Evolutionary conservation across 2,797 vertebrate species (phyloP), one percentile per base, ranked within the genome.

Genomic region (Hoplostethus mediterraneus): DNA sequence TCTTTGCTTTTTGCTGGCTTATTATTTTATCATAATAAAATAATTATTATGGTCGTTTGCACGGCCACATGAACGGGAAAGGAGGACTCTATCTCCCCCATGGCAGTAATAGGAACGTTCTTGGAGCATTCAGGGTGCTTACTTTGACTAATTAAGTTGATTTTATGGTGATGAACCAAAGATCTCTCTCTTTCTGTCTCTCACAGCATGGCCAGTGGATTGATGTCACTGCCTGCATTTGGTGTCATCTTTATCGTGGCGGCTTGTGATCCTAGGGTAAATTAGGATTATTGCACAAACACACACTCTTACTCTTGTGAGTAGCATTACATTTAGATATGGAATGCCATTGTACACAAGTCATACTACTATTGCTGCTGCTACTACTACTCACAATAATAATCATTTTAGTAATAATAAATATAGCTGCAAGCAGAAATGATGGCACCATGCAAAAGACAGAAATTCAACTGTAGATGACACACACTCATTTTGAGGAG

Each of bases 191-290:
- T 63, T 54, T 58, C 44, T 33, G 36, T 73, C 62, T 74, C 5
- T 6, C 59, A 12, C 83, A 94, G 93, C 48, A 2, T 89, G 25
- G 76, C 71, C 28, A 87, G 88, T 79, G 84, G 89, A 63, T 78
- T 84, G 9, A n/a, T 87, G 69, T 93, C 90, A 21, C 84, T 94
- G 56, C 77, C 93, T n/a, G 91, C 64, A 10, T 95, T 94, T 44
- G 56, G 61, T 30, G 60, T 90, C 72, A 93, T 94, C 82, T 95
- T 93, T 62, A 75, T 90, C 3, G 87, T 94, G 57, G 90, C 92
- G 0, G 64, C 84, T 66, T 93, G 87, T 72, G 91, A 94, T 84
- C 91, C 92, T 40, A 92, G 89, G 90, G 94, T 93, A 77, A 83
- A 75, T 71, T 21, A 21, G 25, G 63, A 45, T 59, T 16, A 38